Conservation (phyloP, 1,140 invertebrate species). For the Marisa cornuarietis region DNA sequence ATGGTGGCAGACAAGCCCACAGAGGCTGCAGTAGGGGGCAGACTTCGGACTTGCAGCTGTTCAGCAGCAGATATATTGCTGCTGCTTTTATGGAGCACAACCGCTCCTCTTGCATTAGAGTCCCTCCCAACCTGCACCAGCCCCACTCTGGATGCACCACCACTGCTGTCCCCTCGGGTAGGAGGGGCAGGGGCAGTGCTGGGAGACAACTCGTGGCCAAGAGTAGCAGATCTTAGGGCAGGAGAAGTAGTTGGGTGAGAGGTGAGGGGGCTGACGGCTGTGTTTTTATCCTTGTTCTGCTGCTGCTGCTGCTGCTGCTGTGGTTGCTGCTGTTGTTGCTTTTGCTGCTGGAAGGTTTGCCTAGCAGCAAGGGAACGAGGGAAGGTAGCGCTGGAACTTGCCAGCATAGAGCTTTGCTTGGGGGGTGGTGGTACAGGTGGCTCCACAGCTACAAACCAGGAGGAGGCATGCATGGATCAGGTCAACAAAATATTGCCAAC, state of each 20-base stretch:
- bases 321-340: background rate
- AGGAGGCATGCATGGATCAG: too few relatives aligned
- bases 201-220: background rate
- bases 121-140: constrained; percentile 21
- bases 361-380: background rate
- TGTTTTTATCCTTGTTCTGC: too few relatives aligned
- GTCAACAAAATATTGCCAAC: too few relatives aligned
- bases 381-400: constrained; percentile 10
- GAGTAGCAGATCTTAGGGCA: background rate
- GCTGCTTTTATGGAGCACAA: constrained; percentile 10
- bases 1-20: constrained; percentile 3
- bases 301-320: background rate
- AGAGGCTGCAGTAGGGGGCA: constrained; percentile 28
- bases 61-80: constrained; percentile 48
- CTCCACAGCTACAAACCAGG: background rate
- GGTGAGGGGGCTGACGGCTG: background rate
- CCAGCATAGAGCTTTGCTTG: background rate
- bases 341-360: background rate
- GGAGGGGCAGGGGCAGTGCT: constrained; percentile 23
- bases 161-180: constrained; percentile 7
- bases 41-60: constrained; percentile 56
- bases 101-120: background rate
- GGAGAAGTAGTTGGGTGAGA: background rate
- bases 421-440: background rate
- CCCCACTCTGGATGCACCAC: background rate